Conservation (phyloP, 2,888 invertebrate species). For the Papilio gigon region DNA sequence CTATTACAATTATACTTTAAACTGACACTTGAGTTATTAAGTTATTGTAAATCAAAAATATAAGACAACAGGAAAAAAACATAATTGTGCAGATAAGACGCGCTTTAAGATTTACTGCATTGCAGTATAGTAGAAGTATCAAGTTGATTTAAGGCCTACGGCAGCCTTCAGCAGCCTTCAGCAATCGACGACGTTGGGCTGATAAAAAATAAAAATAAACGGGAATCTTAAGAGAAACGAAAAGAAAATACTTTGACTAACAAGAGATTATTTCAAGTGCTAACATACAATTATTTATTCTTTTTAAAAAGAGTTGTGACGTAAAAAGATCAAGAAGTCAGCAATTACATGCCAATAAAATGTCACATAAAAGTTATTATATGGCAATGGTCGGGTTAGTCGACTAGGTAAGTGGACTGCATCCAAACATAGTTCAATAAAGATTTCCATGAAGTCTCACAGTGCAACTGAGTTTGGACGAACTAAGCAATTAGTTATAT, state of each 20-base stretch:
- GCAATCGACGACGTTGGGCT: too few species aligned
- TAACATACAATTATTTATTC: too few species aligned
- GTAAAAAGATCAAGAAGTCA: slow-evolving; percentile 1
- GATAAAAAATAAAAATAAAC: too few species aligned
- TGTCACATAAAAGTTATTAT: slow-evolving; percentile 2
- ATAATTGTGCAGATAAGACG: too few species aligned
- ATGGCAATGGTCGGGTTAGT: not conserved
- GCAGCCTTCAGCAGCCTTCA: too few species aligned
- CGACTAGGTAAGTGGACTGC: not conserved
- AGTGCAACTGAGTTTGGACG: not conserved
- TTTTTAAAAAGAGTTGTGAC: not conserved
- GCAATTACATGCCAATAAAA: slow-evolving; percentile 3
- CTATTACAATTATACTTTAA: slow-evolving; percentile 4
- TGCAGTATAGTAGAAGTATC: too few species aligned
- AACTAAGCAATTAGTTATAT: too few species aligned
- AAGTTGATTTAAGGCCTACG: too few species aligned
- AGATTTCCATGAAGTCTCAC: not conserved
- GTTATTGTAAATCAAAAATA: not conserved
- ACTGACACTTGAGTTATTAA: not conserved
- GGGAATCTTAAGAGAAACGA: too few species aligned
- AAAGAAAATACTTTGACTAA: too few species aligned
- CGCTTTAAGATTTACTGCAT: too few species aligned
- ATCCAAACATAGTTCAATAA: not conserved
- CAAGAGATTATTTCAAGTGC: not conserved
- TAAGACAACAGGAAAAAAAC: slow-evolving; percentile 1